Evolutionary conservation across 2,888 invertebrate genomes (phyloP).

Genomic region (Andrena fulva): DNA sequence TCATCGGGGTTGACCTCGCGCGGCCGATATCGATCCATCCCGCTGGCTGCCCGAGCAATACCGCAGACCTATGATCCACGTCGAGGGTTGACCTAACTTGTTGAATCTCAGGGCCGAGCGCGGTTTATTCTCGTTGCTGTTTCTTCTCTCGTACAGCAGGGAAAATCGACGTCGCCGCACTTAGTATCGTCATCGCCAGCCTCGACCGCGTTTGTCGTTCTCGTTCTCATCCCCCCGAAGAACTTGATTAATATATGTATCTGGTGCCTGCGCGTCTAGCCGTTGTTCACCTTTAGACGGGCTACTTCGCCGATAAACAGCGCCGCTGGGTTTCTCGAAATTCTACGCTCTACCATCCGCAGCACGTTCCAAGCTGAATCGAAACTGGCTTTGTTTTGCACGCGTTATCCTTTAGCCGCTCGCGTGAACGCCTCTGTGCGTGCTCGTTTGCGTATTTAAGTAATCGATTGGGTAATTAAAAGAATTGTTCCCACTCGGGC

Average conservation of each 20-base stretch:
- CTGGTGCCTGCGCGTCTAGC: not conserved
- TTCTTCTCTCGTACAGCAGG: constrained; percentile 1
- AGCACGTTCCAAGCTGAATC: no score
- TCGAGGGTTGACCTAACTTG: constrained; percentile 52
- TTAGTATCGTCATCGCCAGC: constrained; percentile 29
- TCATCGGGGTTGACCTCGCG: constrained; percentile 48
- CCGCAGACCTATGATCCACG: constrained; percentile 30
- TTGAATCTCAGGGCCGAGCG: constrained; percentile 51
- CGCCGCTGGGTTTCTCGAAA: no score
- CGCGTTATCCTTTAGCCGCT: no score
- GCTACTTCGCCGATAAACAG: not conserved
- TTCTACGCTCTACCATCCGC: no score
- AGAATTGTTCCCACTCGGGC: not conserved
- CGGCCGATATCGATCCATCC: constrained; percentile 54
- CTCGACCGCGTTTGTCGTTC: constrained; percentile 42
- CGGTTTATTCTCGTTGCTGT: constrained; percentile 36
- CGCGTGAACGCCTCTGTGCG: no score
- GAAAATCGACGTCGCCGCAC: constrained; percentile 29
- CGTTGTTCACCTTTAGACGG: not conserved
- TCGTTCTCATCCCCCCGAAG: constrained; percentile 15
- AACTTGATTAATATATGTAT: constrained; percentile 4
- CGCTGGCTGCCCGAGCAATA: constrained; percentile 9
- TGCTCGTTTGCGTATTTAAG: not conserved
- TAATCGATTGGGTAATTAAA: not conserved
- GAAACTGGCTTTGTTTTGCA: no score